Evolutionary conservation across 30 jellyfish, hydroid and myxozoan species (phyloP).

Genomic region (Hydractinia echinata): DNA sequence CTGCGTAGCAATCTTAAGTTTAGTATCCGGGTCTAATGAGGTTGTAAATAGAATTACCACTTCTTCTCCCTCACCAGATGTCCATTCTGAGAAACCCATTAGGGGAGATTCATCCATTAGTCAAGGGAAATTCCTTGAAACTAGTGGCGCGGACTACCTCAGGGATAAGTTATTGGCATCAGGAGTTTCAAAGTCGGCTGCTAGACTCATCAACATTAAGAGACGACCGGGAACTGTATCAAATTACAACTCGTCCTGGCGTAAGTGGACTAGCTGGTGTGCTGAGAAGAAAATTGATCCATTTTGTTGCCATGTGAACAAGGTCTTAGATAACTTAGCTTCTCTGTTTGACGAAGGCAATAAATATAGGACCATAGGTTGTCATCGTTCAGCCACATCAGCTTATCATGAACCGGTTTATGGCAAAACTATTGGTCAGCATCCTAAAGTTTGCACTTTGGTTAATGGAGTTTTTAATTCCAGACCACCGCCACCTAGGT

Average conservation of each 20-base stretch:
- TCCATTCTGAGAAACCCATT: conserved; percentile 10
- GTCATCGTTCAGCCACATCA: conserved; percentile 29
- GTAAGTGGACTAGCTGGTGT: conserved; percentile 51
- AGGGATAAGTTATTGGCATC: conserved; percentile 21
- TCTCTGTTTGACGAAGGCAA: conserved; percentile 8
- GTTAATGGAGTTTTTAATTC: conserved; percentile 27
- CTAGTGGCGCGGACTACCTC: conserved; percentile 22
- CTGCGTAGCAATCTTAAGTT: conserved; percentile 15
- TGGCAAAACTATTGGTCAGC: conserved; percentile 27
- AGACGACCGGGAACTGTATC: conserved; percentile 34
- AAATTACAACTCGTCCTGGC: conserved; percentile 43
- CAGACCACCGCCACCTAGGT: conserved; percentile 38
- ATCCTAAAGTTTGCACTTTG: conserved; percentile 20
- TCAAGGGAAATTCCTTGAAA: neutral
- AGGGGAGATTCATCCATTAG: neutral
- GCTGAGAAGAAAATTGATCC: conserved; percentile 32
- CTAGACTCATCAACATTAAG: conserved; percentile 21
- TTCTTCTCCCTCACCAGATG: conserved; percentile 8
- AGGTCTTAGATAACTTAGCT: conserved; percentile 23
- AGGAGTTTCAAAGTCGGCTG: conserved; percentile 31
- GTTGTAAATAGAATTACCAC: neutral
- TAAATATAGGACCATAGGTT: conserved; percentile 17
- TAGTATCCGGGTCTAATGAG: conserved; percentile 10
- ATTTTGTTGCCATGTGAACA: conserved; percentile 22
- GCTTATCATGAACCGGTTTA: conserved; percentile 15